Evolutionary conservation across 2,888 invertebrate species (phyloP), one percentile per base, ranked within the genome.

Genomic region (Beris chalybata): DNA sequence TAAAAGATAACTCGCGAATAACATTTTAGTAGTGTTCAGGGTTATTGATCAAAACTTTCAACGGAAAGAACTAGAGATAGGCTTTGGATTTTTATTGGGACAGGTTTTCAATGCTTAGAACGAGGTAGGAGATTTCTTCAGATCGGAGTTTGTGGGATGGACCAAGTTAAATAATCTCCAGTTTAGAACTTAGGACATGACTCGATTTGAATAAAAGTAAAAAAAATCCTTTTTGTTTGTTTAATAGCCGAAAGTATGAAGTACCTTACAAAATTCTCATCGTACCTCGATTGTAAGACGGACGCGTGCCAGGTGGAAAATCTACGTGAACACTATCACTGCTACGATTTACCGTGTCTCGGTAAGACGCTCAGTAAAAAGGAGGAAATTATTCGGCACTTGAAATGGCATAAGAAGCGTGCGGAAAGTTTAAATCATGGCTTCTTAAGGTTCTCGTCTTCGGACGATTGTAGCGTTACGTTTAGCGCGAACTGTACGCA

Each of bases 401-500:
- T 96, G 78, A 98, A 98, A 84, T 97, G 97, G 97, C 97, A 98
- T 83, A 96, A 97, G 83, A 98, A 98, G 82, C 87, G 97, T 3
- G 97, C 97, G 76, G 97, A 98, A 79, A 95, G 95, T 5, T 83
- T 98, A 44, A 94, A 95, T 71, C 93, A 97, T 76, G 97, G 97
- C 3, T 81, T 81, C 61, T 76, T 80, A 84, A 84, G 95, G 64
- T 98, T 96, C 80, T 95, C 95, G 64, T 95, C 97, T 0, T 86
- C 93, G 70, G 97, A 98, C 79, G 96, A 97, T 81, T 98, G 98
- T 79, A 88, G 91, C 2, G 91, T 93, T 71, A 85, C 92, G 69
- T 95, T 94, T 79, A 85, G 85, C 0, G 73, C 70, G 5, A 86
- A 87, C 67, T 97, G 97, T 79, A 90, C 91, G 2, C 97, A 97